These are phyloP conservation scores for Agelas oroides DNA, from an alignment of 37 sponge, comb jelly and placozoan species.

Conservation along the genomic window DNA sequence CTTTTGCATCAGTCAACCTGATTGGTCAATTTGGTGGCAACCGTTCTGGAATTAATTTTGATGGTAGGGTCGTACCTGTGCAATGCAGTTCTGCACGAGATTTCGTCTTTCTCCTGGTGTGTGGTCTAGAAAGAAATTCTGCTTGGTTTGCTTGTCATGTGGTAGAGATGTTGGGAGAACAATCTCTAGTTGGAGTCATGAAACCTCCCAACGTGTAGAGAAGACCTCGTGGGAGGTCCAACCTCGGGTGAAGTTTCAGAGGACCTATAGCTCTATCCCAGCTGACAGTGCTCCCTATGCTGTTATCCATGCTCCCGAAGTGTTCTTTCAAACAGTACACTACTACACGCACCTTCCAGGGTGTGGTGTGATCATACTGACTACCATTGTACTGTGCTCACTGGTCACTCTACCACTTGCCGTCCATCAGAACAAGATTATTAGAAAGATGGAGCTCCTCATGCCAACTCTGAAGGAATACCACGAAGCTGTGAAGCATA, in stretches of 20 bases:
- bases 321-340: conserved; percentile 55
- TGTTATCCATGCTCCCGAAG: conserved; percentile 54
- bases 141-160: background rate
- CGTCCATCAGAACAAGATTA: conserved; percentile 66
- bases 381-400: conserved; percentile 70
- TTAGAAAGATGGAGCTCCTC: conserved; percentile 74
- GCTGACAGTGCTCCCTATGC: background rate
- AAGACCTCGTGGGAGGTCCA: no score
- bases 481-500: conserved; percentile 72
- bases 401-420: conserved; percentile 77
- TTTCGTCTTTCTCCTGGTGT: no score
- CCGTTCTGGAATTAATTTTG: no score
- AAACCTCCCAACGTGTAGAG: no score
- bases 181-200: background rate
- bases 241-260: no score
- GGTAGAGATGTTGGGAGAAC: background rate
- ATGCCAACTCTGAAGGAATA: conserved; percentile 67
- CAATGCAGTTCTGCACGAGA: no score
- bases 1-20: no score
- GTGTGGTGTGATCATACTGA: conserved; percentile 78
- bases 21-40: no score
- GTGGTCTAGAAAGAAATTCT: no score
- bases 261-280: background rate
- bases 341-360: conserved; percentile 73
- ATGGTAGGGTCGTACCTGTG: background rate